Conservation (phyloP, 2,113 vertebrate species). For the Pteruthius melanotis region DNA sequence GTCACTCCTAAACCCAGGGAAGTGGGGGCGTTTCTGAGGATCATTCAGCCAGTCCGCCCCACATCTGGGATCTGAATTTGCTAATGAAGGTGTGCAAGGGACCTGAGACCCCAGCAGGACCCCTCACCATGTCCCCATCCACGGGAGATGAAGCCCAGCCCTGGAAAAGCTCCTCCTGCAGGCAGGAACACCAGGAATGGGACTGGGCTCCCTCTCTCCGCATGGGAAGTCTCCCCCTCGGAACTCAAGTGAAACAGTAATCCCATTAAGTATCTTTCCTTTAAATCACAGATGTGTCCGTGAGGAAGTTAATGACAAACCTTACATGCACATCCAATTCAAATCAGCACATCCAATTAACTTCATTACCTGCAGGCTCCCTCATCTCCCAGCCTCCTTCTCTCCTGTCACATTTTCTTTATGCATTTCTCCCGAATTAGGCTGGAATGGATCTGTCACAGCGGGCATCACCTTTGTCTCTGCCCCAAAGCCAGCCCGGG, state of each 20-base stretch:
- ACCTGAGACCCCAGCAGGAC: not conserved
- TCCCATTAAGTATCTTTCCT: constrained; percentile 38
- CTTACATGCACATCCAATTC: constrained; percentile 56
- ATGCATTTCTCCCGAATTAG: constrained; percentile 8
- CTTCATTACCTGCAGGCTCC: constrained; percentile 58
- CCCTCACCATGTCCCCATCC: fast-evolving
- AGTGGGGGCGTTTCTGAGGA: not conserved
- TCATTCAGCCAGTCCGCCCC: fast-evolving
- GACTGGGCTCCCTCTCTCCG: not conserved
- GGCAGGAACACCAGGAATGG: not conserved
- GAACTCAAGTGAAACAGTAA: constrained; percentile 48
- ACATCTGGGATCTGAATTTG: not conserved
- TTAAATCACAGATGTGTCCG: constrained; percentile 56
- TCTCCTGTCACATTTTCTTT: constrained; percentile 27
- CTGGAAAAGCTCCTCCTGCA: not conserved
- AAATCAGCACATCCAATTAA: constrained; percentile 71
- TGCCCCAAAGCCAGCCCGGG: not conserved
- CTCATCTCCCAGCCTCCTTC: not conserved
- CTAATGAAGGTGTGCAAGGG: not conserved
- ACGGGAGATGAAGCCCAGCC: not conserved
- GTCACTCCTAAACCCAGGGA: not conserved
- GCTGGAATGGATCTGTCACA: not conserved
- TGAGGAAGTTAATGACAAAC: constrained; percentile 64
- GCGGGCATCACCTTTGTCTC: not conserved
- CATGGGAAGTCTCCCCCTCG: not conserved